Percentiles rank a stretch among this genome's conserved stretches.
Conservation (phyloP, 2,113 vertebrate genomes). For the Hippocampus guttulatus region DNA sequence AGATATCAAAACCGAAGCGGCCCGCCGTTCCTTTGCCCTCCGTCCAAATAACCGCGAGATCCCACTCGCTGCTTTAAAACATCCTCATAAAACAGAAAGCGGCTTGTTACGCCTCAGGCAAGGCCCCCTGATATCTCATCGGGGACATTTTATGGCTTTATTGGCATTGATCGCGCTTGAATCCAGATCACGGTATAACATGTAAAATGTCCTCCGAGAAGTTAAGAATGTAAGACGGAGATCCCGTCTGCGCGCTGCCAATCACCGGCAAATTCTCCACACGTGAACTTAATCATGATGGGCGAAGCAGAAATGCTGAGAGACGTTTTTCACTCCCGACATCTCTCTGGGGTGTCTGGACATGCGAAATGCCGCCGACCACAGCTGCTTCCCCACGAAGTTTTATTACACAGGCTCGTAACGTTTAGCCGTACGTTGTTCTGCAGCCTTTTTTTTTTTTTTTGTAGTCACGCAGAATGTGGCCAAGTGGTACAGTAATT, state of each 20-base stretch:
- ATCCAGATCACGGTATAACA: neutral
- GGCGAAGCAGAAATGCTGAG: conserved; percentile 47
- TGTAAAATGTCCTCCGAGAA: neutral
- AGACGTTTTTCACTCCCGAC: conserved; percentile 40
- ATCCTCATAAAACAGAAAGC: conserved; percentile 36
- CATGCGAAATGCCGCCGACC: conserved; percentile 34
- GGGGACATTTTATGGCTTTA: conserved; percentile 1
- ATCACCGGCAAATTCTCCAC: conserved; percentile 12
- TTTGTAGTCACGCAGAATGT: conserved; percentile 15
- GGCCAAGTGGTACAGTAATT: conserved; percentile 29
- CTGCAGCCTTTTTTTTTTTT: conserved; percentile 19
- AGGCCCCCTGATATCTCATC: neutral
- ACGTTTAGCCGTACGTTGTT: conserved; percentile 50
- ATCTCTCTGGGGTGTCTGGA: conserved; percentile 53
- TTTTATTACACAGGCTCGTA: conserved; percentile 51
- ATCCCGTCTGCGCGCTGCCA: conserved; percentile 7
- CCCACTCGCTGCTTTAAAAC: conserved; percentile 46
- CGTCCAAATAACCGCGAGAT: conserved; percentile 40
- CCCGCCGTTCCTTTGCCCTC: conserved; percentile 3
- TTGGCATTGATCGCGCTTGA: conserved; percentile 5
- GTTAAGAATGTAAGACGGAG: neutral
- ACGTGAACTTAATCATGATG: conserved; percentile 32
- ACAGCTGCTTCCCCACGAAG: conserved; percentile 58
- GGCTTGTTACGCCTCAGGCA: neutral
- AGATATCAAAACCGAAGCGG: conserved; percentile 42